These are phyloP conservation scores for Coregonus suidteri DNA, from an alignment of 2,797 vertebrate species.

Conservation along the genomic window DNA sequence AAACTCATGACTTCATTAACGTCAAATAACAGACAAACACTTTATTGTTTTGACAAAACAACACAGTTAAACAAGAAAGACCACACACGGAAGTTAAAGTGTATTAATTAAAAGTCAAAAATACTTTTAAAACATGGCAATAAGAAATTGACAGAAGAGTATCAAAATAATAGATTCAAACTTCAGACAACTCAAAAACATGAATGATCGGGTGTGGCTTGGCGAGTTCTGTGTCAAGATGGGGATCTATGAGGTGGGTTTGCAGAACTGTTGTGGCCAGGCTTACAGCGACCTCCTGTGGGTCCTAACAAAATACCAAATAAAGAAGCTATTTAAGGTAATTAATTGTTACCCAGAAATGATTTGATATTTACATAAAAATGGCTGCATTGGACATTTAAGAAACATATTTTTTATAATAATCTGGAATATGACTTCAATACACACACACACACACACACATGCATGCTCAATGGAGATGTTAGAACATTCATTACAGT, in stretches of 20 bases:
- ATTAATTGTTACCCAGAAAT: no score
- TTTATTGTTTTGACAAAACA: constrained; percentile 7
- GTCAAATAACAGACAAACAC: not conserved
- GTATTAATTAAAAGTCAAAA: not conserved
- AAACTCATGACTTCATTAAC: not conserved
- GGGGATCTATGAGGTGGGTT: not conserved
- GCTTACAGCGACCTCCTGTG: not conserved
- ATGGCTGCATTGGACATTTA: not conserved
- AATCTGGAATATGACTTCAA: not conserved
- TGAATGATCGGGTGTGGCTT: not conserved
- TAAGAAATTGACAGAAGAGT: not conserved
- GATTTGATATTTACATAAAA: no score
- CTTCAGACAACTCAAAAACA: constrained; percentile 1
- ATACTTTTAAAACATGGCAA: not conserved
- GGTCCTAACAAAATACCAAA: no score
- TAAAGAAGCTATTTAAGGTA: no score
- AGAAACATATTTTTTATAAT: not conserved
- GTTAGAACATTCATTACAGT: no score
- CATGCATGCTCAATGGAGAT: no score
- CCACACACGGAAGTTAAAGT: not conserved
- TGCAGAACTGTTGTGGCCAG: not conserved
- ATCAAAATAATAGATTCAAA: not conserved
- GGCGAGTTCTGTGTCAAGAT: not conserved
- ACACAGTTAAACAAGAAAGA: not conserved
- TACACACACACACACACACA: not conserved